Base-by-base conservation (phyloP, 2,113 vertebrate species). In the Casuarius casuarius region DNA sequence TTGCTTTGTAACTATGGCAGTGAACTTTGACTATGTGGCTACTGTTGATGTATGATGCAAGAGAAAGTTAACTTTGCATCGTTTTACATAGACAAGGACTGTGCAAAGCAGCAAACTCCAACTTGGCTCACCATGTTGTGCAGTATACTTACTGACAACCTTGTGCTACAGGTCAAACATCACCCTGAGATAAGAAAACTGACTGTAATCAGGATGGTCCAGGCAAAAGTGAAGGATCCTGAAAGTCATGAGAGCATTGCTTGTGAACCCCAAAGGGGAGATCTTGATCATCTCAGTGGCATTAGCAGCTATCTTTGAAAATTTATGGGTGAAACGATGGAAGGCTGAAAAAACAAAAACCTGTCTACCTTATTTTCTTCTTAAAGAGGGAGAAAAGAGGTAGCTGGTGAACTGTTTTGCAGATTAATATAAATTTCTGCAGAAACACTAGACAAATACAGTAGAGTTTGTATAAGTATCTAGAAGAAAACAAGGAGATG, bases 51-150 rank as follows among this genome's bases (percentile, higher is more conserved):
- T 44, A 38, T 46, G 28, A 58, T 16, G 11, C 0, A 2, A 31
- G 26, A 31, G 25, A 73, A 84, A 63, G 63, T 42, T 38, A 42
- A 28, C 63, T 29, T 29, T 42, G 35, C 3, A 26, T n/a, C 13
- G 8, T 15, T 88, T 88, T 46, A n/a, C 13, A 58, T 3, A 52
- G 35, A 66, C 7, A 33, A 52, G 15, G 28, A 29, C 16, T 0
- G 0, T 21, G 31, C 33, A 51, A 66, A 40, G 13, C 40, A 74
- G 40, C 16, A 52, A 48, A n/a, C 14, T 59, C 29, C 67, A 49
- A 11, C 2, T 0, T 2, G 4, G 29, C 8, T 21, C 3, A 19
- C 7, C 4, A 12, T 8, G 19, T 11, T 4, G 3, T 44, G 40
- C 14, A 29, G 38, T 5, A 8, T 10, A 11, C 25, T 44, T 33